A percentile compares a stretch with the other conserved stretches of the same genome.
Evolutionary conservation across 2,797 vertebrate species (phyloP).

Genomic region (Peromyscus eremicus): DNA sequence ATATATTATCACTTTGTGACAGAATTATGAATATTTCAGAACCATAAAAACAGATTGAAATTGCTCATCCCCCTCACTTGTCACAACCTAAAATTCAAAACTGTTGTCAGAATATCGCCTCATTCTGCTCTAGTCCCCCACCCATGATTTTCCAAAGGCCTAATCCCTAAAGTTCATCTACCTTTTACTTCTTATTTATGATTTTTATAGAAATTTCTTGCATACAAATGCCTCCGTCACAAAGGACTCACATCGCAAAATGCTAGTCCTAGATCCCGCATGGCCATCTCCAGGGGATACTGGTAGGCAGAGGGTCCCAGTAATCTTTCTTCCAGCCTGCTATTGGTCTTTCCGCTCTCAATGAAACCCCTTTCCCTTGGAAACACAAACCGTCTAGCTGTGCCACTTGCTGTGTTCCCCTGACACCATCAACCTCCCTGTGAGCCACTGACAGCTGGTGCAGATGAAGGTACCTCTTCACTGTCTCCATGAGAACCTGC

Average conservation of each 20-base stretch:
- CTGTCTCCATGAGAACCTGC: background rate
- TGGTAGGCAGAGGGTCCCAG: background rate
- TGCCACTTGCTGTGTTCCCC: background rate
- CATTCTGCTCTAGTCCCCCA: background rate
- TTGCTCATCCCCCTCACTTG: background rate
- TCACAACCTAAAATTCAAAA: slow-evolving; percentile 37
- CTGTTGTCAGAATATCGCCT: background rate
- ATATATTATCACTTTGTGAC: background rate
- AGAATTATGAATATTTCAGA: slow-evolving; percentile 6
- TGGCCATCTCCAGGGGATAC: background rate
- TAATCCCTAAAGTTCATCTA: background rate
- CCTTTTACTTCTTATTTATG: background rate
- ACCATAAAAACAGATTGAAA: slow-evolving; percentile 1
- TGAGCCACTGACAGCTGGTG: background rate
- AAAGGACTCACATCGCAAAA: background rate
- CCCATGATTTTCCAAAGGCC: background rate
- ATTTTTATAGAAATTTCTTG: background rate
- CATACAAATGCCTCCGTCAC: background rate
- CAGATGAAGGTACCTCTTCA: background rate
- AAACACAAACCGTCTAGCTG: background rate
- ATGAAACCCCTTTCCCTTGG: background rate
- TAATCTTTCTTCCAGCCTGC: background rate
- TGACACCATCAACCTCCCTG: background rate
- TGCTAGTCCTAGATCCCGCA: background rate
- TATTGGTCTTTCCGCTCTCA: background rate